A percentile compares a stretch with the other conserved stretches of the same genome.
These are phyloP conservation scores for Drosophila prolongata DNA, from an alignment of 2,888 invertebrate species.

Conservation along the genomic window DNA sequence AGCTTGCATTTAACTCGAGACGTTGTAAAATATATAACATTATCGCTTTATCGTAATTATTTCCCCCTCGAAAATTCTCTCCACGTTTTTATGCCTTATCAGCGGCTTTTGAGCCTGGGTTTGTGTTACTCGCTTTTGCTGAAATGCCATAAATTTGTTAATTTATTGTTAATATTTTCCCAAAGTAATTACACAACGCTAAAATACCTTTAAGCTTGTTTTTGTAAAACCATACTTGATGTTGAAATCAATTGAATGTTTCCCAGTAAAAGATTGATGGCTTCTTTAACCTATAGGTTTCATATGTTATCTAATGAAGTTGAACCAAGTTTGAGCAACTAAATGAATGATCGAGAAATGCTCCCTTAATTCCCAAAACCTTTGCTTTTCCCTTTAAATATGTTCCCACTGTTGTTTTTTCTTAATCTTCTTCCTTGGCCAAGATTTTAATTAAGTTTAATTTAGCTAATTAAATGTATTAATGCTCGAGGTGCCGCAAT, in stretches of 20 bases:
- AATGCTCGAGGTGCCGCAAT: conserved; percentile 42
- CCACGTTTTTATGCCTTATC: conserved; percentile 64
- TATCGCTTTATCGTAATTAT: conserved; percentile 71
- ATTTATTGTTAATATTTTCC: conserved; percentile 72
- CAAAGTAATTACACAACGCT: conserved; percentile 67
- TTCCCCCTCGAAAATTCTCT: conserved; percentile 20
- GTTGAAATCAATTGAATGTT: neutral
- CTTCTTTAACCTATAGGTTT: neutral
- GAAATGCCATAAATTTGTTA: conserved; percentile 69
- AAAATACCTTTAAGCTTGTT: neutral
- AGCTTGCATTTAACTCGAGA: conserved; percentile 64
- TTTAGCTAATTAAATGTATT: conserved; percentile 57
- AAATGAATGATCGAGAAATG: conserved; percentile 25
- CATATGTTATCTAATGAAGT: conserved; percentile 20
- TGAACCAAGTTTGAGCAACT: neutral
- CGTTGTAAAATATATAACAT: conserved; percentile 64
- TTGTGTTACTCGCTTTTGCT: conserved; percentile 45
- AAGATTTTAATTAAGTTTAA: conserved; percentile 61
- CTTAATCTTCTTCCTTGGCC: conserved; percentile 9
- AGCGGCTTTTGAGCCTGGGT: conserved; percentile 44
- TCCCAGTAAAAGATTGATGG: conserved; percentile 22
- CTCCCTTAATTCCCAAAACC: neutral
- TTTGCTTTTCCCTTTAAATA: neutral
- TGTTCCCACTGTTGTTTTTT: conserved; percentile 1
- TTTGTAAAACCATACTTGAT: neutral